Base-by-base conservation (phyloP, 2,113 vertebrate species). In the Barnardius zonarius region DNA sequence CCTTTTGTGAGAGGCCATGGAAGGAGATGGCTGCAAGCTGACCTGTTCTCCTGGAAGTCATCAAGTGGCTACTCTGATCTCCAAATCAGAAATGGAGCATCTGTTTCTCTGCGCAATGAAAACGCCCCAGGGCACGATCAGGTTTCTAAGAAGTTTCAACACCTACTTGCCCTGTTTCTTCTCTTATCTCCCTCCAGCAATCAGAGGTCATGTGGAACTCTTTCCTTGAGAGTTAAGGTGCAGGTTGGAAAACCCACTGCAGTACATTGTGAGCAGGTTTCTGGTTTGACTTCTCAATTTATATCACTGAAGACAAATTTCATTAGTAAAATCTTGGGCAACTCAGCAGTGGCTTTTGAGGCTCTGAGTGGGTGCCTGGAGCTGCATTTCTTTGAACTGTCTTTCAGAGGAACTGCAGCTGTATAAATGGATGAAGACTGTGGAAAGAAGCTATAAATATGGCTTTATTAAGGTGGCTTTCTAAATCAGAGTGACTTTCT, bases 401-500 rank as follows among this genome's bases (percentile, higher is more conserved):
- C 96, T 94, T 74, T 85, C 87, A 88, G 95, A 94, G 83, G 73
- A 96, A 73, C 83, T 86, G 92, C 96, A 96, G 92, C 95, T 96
- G 88, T 93, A 81, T 90, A 95, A 96, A 92, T 96, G 95, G 93
- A 90, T 78, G 86, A 94, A 93, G 86, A 72, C 66, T 93, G 83
- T 94, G 95, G 96, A 95, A 96, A 97, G 89, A 92, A 96, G 90
- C 78, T 95, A 96, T 95, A 96, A 95, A 95, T 96, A 94, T 44
- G 69, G 69, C 90, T 95, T 86, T 86, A 88, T 92, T 96, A 95
- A 96, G 92, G 92, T 88, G 69, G 83, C 23, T 72, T 92, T 94
- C 91, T 82, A 86, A 97, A 93, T 92, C 92, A 95, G 92, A 95
- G 80, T 89, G 86, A 92, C 92, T 92, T 96, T 96, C 83, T 86